phyloP scores from a whole-genome alignment of 2,797 vertebrate species.

The Trachurus trachurus region DNA sequence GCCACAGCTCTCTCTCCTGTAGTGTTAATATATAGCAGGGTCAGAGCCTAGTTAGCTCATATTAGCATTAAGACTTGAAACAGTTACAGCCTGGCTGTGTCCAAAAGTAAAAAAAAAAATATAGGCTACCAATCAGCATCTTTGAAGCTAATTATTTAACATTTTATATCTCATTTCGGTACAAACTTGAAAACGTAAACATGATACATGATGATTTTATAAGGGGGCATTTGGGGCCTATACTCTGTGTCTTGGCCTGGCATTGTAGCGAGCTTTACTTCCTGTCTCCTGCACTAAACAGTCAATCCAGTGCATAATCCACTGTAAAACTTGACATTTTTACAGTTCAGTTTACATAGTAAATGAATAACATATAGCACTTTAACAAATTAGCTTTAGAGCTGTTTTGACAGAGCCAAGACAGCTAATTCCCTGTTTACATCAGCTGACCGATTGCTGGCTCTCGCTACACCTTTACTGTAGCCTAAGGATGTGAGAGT shows the following conservation, averaged over 20 bases:
- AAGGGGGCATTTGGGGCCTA: not conserved
- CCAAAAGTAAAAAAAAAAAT: not conserved
- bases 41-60: not conserved
- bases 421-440: not conserved
- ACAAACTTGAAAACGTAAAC: not conserved
- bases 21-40: not conserved
- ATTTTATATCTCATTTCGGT: not conserved
- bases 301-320: not conserved
- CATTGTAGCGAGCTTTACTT: too few species aligned
- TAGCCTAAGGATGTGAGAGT: not conserved
- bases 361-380: not conserved
- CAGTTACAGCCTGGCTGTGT: not conserved
- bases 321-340: not conserved
- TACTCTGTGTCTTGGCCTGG: not conserved
- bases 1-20: too few species aligned
- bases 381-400: not conserved
- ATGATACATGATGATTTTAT: not conserved
- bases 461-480: not conserved
- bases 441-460: not conserved
- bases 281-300: not conserved
- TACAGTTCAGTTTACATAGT: not conserved
- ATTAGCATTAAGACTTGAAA: not conserved
- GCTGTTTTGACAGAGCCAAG: too few species aligned
- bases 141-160: not conserved
- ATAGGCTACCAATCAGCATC: not conserved